Conservation (phyloP, 1,140 invertebrate genomes). For the Nephila pilipes region DNA sequence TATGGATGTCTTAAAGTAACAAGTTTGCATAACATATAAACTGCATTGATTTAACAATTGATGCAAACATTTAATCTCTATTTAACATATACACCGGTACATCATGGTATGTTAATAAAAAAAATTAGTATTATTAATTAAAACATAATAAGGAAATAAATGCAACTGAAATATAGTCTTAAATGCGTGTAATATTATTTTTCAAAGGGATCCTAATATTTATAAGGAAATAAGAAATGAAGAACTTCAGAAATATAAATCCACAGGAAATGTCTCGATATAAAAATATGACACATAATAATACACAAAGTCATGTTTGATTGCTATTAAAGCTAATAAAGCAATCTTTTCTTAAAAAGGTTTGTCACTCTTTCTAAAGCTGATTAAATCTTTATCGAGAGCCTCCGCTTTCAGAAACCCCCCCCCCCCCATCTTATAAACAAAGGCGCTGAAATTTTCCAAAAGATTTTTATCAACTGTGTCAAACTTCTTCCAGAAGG, state of each 20-base stretch:
- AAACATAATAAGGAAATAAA: too few relatives aligned
- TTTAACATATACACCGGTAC: too few relatives aligned
- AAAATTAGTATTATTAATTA: too few relatives aligned
- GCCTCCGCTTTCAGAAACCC: background rate
- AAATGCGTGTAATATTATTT: too few relatives aligned
- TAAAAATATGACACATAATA: background rate
- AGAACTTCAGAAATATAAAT: background rate
- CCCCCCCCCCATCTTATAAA: background rate
- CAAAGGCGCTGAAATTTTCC: background rate
- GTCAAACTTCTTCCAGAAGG: background rate
- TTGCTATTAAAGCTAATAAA: constrained; percentile 63
- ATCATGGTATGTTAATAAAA: too few relatives aligned
- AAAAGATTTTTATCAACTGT: background rate
- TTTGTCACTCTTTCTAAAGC: background rate
- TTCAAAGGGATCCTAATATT: background rate
- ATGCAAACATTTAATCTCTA: too few relatives aligned
- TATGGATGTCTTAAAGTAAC: too few relatives aligned
- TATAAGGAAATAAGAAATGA: background rate
- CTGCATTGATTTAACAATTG: too few relatives aligned
- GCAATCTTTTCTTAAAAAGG: background rate
- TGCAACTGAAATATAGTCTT: too few relatives aligned
- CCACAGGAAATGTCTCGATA: background rate
- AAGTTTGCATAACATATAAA: too few relatives aligned
- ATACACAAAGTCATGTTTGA: background rate
- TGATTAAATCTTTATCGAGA: background rate